phyloP scores from a whole-genome alignment of 2,888 invertebrate genomes.

The Coelopa pilipes region DNA sequence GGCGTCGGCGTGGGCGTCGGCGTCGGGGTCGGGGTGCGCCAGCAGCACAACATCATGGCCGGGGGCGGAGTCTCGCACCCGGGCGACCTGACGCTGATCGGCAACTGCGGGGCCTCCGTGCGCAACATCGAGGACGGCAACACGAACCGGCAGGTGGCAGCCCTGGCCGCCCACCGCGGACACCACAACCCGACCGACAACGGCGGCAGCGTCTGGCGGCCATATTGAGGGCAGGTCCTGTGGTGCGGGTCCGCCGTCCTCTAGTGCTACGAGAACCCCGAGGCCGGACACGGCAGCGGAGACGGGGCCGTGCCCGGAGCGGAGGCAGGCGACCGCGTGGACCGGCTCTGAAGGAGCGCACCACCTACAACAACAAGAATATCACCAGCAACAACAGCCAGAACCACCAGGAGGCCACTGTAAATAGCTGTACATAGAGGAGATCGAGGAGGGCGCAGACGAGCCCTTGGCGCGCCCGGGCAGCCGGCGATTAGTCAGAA shows the following conservation, averaged over 20 bases:
- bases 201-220: conserved; percentile 80
- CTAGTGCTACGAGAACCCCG: conserved; percentile 61
- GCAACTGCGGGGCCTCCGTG: conserved; percentile 66
- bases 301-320: not conserved
- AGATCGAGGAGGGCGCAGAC: not conserved
- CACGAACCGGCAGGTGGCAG: conserved; percentile 65
- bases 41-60: conserved; percentile 69
- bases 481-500: conserved; percentile 26
- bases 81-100: conserved; percentile 65
- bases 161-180: conserved; percentile 65
- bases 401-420: not conserved
- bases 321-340: not conserved
- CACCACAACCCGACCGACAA: conserved; percentile 67
- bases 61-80: conserved; percentile 64
- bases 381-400: not conserved
- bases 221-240: conserved; percentile 72
- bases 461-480: not conserved
- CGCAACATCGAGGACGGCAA: conserved; percentile 66
- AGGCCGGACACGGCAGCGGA: conserved; percentile 45
- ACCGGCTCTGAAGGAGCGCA: not conserved
- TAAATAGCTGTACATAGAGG: conserved; percentile 34
- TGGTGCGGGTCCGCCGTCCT: conserved; percentile 65
- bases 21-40: conserved; percentile 64
- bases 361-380: not conserved
- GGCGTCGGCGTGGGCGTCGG: conserved; percentile 65